These are phyloP conservation scores for Chromis chromis DNA, from an alignment of 2,797 vertebrate species.

Conservation along the genomic window DNA sequence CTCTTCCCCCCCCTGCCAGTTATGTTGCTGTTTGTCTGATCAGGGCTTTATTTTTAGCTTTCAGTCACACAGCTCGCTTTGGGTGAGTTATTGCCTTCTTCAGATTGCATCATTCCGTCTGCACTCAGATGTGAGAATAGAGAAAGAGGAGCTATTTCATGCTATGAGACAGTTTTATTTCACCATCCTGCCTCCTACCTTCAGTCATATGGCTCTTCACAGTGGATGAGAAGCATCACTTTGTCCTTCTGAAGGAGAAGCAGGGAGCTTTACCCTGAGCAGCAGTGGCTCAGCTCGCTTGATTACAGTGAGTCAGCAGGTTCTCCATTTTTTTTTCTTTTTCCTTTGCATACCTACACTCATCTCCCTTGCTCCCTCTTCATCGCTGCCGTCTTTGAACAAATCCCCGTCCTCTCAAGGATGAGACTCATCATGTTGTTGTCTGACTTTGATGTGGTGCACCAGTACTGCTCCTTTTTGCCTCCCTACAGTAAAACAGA, in stretches of 20 bases:
- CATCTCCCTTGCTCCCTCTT: constrained; percentile 28
- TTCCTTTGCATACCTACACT: constrained; percentile 55
- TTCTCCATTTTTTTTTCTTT: constrained; percentile 48
- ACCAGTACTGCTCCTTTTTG: constrained; percentile 29
- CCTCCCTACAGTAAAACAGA: constrained; percentile 5
- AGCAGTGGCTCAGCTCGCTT: constrained; percentile 55
- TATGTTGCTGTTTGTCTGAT: constrained; percentile 42
- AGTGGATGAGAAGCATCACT: constrained; percentile 57
- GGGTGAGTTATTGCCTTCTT: constrained; percentile 51
- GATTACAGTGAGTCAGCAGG: constrained; percentile 84
- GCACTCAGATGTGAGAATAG: constrained; percentile 36
- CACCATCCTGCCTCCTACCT: constrained; percentile 42
- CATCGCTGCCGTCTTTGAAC: constrained; percentile 49
- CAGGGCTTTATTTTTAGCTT: constrained; percentile 54
- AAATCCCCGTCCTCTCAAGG: constrained; percentile 59
- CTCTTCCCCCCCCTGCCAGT: not conserved
- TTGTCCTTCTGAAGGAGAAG: constrained; percentile 77
- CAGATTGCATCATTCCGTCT: constrained; percentile 64
- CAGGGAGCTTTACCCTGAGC: constrained; percentile 56
- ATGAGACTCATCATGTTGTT: constrained; percentile 65
- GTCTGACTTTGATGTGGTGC: constrained; percentile 64
- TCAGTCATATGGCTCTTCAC: constrained; percentile 31
- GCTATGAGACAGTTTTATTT: constrained; percentile 51
- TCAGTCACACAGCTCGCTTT: constrained; percentile 40
- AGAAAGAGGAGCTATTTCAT: constrained; percentile 48